phyloP scores from a whole-genome alignment of 1,140 invertebrate species.

The Sitobion miscanthi region DNA sequence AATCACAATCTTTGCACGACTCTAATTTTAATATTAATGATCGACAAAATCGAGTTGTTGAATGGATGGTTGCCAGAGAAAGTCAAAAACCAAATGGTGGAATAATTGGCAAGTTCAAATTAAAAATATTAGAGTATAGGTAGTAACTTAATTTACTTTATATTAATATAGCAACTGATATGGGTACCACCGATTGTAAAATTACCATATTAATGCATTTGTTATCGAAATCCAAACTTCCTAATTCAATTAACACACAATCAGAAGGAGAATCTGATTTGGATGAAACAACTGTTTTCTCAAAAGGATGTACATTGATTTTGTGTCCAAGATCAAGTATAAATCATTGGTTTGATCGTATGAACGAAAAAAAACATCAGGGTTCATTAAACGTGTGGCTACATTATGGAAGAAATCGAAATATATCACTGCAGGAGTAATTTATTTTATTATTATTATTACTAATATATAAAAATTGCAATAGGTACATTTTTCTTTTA shows the following conservation, averaged over 20 bases:
- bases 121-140: neutral
- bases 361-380: neutral
- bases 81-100: conserved; percentile 15
- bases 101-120: conserved; percentile 26
- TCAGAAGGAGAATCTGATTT: conserved; percentile 5
- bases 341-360: neutral
- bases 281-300: neutral
- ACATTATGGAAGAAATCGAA: neutral
- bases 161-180: conserved; percentile 11
- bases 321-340: neutral
- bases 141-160: neutral
- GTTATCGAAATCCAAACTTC: neutral
- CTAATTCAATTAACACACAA: neutral
- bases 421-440: neutral
- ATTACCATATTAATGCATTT: neutral
- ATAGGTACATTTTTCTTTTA: neutral
- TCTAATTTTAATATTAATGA: neutral
- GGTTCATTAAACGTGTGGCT: neutral
- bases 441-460: neutral
- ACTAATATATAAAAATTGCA: no score
- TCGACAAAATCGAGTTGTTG: neutral
- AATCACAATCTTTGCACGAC: neutral
- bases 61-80: conserved; percentile 15
- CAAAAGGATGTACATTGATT: neutral
- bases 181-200: neutral